Evolutionary conservation across 2,888 invertebrate genomes (phyloP), one percentile per base, ranked within the genome.

Genomic region (Synergus laeviventris): DNA sequence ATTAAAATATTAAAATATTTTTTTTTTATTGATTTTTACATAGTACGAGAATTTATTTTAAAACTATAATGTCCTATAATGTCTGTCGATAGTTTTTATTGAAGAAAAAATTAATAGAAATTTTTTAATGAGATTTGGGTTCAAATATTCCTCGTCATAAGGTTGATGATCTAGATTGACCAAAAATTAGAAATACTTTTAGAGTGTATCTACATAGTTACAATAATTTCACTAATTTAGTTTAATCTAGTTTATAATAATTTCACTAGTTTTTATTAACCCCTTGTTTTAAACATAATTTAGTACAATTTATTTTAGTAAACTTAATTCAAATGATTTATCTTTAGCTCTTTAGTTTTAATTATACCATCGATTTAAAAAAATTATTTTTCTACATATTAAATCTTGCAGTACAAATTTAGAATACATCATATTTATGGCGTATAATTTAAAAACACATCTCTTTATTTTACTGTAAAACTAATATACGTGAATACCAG

Each of bases 161-260:
- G 21, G 42, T 64, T 64, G 4, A 64, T 39, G 42, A 64, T 64
- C 64, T 64, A 64, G 64, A 21, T 39, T 64, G 18, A 64, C 64
- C 64, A 64, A 64, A 64, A 64, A 64, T 42, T 64, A 64, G 64
- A 21, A 64, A 39, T 64, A 62, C 18, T 62, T 39, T 3, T 38
- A 59, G 21, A 59, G 24, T 4, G 14, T 59, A 59, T 59, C 59
- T 24, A 14, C 24, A 59, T 54, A 54, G 9, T 18, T 2, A 54
- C 2, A 24, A 21, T 59, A 18, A 12, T 59, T 59, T 59, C 12
- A 59, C 59, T 59, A 12, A 59, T 59, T 24, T 59, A 59, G 18
- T 9, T 18, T 54, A 18, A 54, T 21, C 12, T 14, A 59, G 12
- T 59, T 59, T 59, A n/a, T n/a, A 24, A 21, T 59, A 18, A 12